Percentiles rank a stretch among this genome's conserved stretches.
phyloP scores from a whole-genome alignment of 1,140 invertebrate genomes.

The Chironomus striatipennis region DNA sequence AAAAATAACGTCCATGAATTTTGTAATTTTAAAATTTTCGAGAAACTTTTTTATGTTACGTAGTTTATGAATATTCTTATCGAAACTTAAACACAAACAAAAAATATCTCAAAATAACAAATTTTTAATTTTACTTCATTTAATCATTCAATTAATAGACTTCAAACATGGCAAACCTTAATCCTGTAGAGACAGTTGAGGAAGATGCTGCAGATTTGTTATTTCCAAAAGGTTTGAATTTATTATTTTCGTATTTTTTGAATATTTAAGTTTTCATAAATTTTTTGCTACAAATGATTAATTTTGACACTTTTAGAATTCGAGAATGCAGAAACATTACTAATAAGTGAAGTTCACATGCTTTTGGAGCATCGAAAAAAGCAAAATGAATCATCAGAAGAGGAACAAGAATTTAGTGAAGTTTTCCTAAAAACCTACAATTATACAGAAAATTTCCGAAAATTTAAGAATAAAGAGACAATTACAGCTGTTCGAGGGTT shows the following conservation, averaged over 20 bases:
- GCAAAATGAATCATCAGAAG: conserved; percentile 96
- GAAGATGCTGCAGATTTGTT: conserved; percentile 78
- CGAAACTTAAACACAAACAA: too few species aligned
- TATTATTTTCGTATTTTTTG: too few species aligned
- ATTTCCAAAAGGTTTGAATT: conserved; percentile 67
- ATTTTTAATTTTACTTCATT: conserved; percentile 25
- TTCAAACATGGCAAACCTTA: conserved; percentile 25
- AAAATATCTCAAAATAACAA: background rate
- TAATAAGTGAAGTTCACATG: conserved; percentile 98
- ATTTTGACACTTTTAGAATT: conserved; percentile 66
- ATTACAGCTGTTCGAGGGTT: conserved; percentile 90
- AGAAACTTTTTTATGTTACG: too few species aligned
- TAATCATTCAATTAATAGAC: conserved; percentile 25
- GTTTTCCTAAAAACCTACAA: conserved; percentile 97
- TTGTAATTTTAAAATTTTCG: too few species aligned
- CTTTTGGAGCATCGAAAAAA: conserved; percentile 93
- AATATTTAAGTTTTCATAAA: too few species aligned
- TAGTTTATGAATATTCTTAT: too few species aligned
- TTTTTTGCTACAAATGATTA: background rate
- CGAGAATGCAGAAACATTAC: conserved; percentile 94
- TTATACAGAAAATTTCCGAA: conserved; percentile 91
- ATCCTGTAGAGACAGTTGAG: conserved; percentile 53
- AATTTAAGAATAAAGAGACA: conserved; percentile 98
- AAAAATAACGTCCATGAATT: too few species aligned
- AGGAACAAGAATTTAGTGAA: conserved; percentile 96